Evolutionary conservation across 2,113 vertebrate species (phyloP).

Genomic region (Cepphus grylle): DNA sequence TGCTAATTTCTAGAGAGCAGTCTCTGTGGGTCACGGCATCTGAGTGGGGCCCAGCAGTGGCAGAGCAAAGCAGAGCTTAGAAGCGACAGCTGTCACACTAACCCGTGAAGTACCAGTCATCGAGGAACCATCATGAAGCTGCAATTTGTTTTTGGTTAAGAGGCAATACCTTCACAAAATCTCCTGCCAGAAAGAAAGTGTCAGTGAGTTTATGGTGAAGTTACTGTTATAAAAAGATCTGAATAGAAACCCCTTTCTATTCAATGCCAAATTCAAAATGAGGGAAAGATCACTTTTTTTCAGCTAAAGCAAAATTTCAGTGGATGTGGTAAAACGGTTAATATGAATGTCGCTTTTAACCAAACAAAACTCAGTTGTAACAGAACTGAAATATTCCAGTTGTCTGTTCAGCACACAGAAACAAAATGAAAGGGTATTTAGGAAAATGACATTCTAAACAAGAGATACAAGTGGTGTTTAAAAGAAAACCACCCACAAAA

Average conservation of each 20-base stretch:
- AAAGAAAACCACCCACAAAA: background rate
- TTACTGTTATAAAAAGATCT: background rate
- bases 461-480: background rate
- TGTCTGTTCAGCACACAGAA: background rate
- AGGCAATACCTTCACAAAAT: background rate
- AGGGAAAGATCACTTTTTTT: background rate
- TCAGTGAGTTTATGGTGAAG: background rate
- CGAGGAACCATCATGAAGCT: background rate
- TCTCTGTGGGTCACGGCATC: too few species aligned
- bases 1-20: background rate
- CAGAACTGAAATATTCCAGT: background rate
- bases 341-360: background rate
- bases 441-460: background rate
- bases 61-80: background rate
- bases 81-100: background rate
- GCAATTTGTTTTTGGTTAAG: background rate
- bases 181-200: background rate
- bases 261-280: background rate
- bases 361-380: background rate
- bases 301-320: background rate
- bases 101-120: background rate
- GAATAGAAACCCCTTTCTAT: background rate
- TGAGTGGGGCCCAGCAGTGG: background rate
- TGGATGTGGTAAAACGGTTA: background rate
- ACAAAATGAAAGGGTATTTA: background rate